These are phyloP conservation scores for Tympanoctomys barrerae DNA, from an alignment of 2,797 vertebrate species.

Conservation along the genomic window DNA sequence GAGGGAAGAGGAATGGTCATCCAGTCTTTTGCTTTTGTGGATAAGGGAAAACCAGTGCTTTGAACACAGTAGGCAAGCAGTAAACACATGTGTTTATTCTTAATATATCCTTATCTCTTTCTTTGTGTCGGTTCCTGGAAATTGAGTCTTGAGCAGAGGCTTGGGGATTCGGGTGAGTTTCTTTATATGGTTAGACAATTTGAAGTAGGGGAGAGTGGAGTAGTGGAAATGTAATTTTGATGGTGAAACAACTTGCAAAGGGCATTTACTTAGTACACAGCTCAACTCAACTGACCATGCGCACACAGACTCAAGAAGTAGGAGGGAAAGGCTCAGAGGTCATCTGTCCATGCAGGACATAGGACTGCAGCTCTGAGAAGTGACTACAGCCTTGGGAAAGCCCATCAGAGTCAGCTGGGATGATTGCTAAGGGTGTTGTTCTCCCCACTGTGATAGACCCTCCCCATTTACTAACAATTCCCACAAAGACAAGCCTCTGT, in stretches of 20 bases:
- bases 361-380: neutral
- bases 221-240: neutral
- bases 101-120: neutral
- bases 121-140: constrained; percentile 22
- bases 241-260: neutral
- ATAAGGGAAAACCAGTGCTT: neutral
- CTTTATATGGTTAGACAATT: constrained; percentile 2
- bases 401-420: neutral
- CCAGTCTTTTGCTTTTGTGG: neutral
- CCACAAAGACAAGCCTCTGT: neutral
- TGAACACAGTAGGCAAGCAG: neutral
- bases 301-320: neutral
- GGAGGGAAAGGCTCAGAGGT: neutral
- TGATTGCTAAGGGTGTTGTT: neutral
- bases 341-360: neutral
- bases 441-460: neutral
- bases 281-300: neutral
- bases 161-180: constrained; percentile 11
- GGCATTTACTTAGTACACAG: neutral
- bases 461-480: neutral
- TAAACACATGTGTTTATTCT: neutral
- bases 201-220: neutral
- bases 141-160: neutral
- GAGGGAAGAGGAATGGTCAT: neutral
- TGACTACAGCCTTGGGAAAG: neutral